These are phyloP conservation scores for Steinernema feltiae DNA, from an alignment of 1,140 invertebrate genomes.

Conservation along the genomic window DNA sequence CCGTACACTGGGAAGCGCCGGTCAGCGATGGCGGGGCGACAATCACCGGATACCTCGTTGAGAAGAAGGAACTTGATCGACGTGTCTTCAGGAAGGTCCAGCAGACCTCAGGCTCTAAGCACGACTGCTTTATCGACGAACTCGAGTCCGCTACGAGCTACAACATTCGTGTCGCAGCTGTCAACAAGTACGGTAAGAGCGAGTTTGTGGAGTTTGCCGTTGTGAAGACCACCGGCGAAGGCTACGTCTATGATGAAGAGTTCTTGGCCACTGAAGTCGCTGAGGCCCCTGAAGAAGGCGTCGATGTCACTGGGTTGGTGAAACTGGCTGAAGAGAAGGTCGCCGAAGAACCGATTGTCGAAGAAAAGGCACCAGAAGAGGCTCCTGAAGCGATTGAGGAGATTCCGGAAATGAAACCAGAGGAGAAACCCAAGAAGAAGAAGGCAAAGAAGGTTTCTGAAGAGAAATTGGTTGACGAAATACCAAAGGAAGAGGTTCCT, in stretches of 20 bases:
- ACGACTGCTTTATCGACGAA: background rate
- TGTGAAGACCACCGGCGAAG: background rate
- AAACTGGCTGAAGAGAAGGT: no score
- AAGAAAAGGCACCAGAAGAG: conserved; percentile 14
- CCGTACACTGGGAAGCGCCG: conserved; percentile 85
- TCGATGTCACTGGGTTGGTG: no score
- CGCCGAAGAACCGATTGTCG: no score
- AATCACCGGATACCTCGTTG: conserved; percentile 87
- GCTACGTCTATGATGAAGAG: no score
- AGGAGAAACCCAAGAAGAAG: background rate
- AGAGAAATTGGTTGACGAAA: no score
- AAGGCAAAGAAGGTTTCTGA: background rate
- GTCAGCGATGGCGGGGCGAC: conserved; percentile 83
- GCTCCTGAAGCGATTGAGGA: conserved; percentile 12
- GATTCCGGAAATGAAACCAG: background rate
- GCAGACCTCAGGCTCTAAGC: background rate
- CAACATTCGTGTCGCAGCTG: conserved; percentile 47
- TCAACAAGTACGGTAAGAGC: conserved; percentile 53
- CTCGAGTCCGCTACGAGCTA: conserved; percentile 48
- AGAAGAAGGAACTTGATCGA: conserved; percentile 81
- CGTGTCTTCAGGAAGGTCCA: conserved; percentile 60
- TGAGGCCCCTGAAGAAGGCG: no score
- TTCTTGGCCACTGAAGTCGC: no score
- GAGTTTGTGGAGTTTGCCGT: conserved; percentile 25
- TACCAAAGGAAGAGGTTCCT: background rate